phyloP scores from a whole-genome alignment of 2,113 vertebrate species.

The Morone chrysops region DNA sequence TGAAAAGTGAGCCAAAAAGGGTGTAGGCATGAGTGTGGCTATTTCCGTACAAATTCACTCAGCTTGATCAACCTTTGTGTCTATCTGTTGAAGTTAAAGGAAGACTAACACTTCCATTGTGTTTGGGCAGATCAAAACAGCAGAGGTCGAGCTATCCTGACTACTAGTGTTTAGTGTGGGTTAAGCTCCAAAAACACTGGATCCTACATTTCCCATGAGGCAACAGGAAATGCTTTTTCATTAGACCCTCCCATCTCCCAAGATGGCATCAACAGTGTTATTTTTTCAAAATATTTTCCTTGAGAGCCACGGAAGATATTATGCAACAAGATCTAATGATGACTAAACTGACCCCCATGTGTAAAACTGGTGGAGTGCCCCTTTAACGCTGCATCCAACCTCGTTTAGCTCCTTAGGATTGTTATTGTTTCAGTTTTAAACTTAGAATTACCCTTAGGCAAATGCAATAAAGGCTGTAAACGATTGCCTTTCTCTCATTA shows the following conservation, averaged over 20 bases:
- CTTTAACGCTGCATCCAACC: not conserved
- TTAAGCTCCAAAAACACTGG: not conserved
- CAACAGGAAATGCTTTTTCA: constrained; percentile 1
- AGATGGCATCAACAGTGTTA: not conserved
- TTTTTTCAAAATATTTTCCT: not conserved
- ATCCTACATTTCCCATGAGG: constrained; percentile 7
- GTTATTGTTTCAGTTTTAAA: not conserved
- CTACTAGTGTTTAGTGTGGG: no score
- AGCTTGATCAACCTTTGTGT: not conserved
- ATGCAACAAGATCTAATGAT: no score
- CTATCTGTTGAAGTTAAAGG: not conserved
- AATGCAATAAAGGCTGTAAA: constrained; percentile 10
- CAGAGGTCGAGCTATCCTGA: no score
- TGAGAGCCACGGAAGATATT: not conserved
- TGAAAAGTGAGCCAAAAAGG: not conserved
- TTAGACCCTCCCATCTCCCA: not conserved
- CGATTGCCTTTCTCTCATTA: not conserved
- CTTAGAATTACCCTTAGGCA: not conserved
- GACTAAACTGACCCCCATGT: no score
- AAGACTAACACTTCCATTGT: not conserved
- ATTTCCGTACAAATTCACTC: not conserved
- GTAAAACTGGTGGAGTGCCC: not conserved
- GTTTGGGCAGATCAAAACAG: no score
- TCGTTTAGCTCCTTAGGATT: not conserved
- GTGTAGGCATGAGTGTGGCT: not conserved